These are phyloP conservation scores for Oncorhynchus gorbuscha DNA, from an alignment of 2,113 vertebrate genomes.

Conservation along the genomic window DNA sequence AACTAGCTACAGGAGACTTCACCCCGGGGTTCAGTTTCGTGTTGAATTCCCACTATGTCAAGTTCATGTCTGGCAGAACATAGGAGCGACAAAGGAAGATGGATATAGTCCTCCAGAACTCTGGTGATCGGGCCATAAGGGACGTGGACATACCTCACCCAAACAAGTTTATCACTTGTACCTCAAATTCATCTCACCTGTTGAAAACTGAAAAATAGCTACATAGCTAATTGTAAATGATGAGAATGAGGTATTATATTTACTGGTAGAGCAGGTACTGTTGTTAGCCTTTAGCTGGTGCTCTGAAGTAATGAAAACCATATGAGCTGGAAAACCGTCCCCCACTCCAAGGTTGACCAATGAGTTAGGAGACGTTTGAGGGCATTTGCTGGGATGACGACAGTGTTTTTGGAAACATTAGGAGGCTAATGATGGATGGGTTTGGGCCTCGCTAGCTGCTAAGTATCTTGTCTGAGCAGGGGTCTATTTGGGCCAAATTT, in stretches of 20 bases:
- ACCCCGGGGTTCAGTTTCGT: conserved; percentile 57
- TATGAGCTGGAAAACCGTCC: conserved; percentile 48
- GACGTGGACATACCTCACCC: neutral
- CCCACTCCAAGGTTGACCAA: conserved; percentile 39
- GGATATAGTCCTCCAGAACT: conserved; percentile 27
- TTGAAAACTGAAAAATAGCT: neutral
- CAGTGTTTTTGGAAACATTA: conserved; percentile 38
- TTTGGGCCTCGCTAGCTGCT: conserved; percentile 46
- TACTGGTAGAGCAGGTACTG: conserved; percentile 23
- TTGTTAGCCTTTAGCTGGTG: conserved; percentile 36
- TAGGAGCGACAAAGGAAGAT: conserved; percentile 30
- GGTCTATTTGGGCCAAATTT: conserved; percentile 42
- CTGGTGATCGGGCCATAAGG: neutral
- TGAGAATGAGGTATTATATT: conserved; percentile 1
- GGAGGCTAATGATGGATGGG: conserved; percentile 63
- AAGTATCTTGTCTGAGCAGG: conserved; percentile 54
- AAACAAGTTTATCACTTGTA: neutral
- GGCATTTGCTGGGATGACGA: conserved; percentile 48
- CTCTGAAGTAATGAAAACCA: conserved; percentile 64
- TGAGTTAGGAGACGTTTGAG: conserved; percentile 58
- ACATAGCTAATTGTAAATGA: neutral
- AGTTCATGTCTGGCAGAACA: conserved; percentile 49
- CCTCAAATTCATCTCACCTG: neutral
- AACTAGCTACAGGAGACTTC: conserved; percentile 29
- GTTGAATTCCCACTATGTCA: conserved; percentile 45